phyloP scores from a whole-genome alignment of 2,113 vertebrate genomes.

The Elanus axillaris region DNA sequence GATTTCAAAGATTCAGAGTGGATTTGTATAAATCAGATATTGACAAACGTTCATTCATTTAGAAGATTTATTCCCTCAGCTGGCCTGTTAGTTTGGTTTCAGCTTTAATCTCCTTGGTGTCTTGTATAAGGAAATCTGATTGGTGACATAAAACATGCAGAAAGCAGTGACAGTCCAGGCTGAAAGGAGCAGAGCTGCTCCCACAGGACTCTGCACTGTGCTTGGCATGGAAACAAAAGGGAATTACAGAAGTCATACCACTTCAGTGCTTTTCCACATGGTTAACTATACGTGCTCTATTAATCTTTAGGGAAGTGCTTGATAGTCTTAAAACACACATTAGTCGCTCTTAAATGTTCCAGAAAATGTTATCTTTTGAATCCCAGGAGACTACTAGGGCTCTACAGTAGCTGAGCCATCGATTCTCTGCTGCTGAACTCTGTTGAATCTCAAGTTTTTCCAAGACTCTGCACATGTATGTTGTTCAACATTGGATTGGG shows the following conservation, averaged over 20 bases:
- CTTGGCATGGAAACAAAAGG: background rate
- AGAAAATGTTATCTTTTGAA: background rate
- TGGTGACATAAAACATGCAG: background rate
- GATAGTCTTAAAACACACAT: background rate
- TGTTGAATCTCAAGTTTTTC: background rate
- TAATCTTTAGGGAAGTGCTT: background rate
- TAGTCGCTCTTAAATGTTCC: background rate
- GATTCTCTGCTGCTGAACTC: background rate
- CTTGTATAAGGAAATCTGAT: background rate
- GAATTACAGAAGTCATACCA: background rate
- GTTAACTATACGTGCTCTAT: background rate
- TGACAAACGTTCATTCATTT: slow-evolving; percentile 3
- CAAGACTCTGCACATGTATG: background rate
- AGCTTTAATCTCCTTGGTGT: background rate
- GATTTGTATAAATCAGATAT: background rate
- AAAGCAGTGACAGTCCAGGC: background rate
- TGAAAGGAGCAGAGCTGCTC: background rate
- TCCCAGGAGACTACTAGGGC: background rate
- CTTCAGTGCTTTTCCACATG: background rate
- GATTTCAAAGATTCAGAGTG: background rate
- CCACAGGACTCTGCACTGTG: background rate
- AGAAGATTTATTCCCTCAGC: background rate
- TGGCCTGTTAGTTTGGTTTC: background rate
- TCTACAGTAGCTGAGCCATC: background rate
- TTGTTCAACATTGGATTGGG: background rate